Base-by-base conservation (phyloP, 2,888 invertebrate species). In the Nephrocerus scutellatus region DNA sequence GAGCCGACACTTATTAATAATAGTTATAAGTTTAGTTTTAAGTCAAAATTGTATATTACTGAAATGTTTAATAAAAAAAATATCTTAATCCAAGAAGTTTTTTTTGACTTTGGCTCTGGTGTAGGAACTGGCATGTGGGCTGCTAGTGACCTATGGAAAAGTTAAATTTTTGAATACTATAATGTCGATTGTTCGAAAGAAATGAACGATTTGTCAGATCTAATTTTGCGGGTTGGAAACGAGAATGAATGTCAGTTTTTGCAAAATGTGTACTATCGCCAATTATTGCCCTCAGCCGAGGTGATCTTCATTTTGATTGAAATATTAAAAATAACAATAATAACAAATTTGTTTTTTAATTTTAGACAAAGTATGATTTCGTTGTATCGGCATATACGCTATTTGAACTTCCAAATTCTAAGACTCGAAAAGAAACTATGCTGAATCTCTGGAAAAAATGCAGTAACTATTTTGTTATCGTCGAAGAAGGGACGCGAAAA, bases 101-200 rank as follows among this genome's bases (percentile, higher is more conserved):
- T n/a, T n/a, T n/a, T n/a, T n/a, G 93, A 96, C 70, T 91, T 88
- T 65, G 96, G 95, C 1, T 88, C 92, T 5, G 96, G 96, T 1
- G 70, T 88, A 5, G 93, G 92, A 1, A 84, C 87, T 1, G 85
- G 80, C 0, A 77, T 81, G 36, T 92, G 92, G 92, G 93, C 88
- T 0, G 78, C 82, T 0, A 79, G 80, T 53, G 63, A 71, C 4
- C 71, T 75, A 12, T 96, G 91, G 91, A 70, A 73, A 7, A 68
- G 75, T 0, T 63, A 75, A 15, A 73, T 93, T 20, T 77, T 74
- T 54, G 93, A 96, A 68, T 87, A 86, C 61, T 83, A 82, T 51
- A 84, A 85, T 59, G 84, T 95, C 0, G 96, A 96, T 57, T 70
- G 77, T 6, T 91, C 91, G 1, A 57, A 71, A 1, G 71, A 80